A percentile compares a stretch with the other conserved stretches of the same genome.
phyloP scores from a whole-genome alignment of 30 jellyfish, hydroid and myxozoan species.

The Chrysaora quinquecirrha region DNA sequence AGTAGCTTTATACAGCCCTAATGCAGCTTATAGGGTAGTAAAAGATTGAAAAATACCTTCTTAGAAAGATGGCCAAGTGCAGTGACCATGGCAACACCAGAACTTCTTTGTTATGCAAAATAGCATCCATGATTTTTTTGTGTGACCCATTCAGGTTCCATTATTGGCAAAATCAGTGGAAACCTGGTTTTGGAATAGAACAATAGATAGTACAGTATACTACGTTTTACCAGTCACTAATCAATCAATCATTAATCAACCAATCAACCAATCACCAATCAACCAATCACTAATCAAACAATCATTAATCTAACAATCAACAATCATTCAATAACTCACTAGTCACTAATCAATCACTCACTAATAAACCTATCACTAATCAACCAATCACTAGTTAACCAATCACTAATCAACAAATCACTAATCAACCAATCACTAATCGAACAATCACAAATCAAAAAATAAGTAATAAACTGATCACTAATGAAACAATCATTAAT shows the following conservation, averaged over 20 bases:
- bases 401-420: neutral
- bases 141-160: constrained; percentile 83
- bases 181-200: too few species aligned
- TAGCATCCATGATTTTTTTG: constrained; percentile 79
- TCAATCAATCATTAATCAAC: neutral
- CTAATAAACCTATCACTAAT: neutral
- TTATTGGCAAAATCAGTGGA: constrained; percentile 62
- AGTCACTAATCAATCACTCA: neutral
- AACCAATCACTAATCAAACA: neutral
- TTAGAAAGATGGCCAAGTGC: constrained; percentile 31
- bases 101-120: constrained; percentile 62
- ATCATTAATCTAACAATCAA: neutral
- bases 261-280: neutral
- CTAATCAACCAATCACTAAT: too few species aligned
- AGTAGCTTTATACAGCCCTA: neutral
- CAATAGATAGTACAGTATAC: too few species aligned
- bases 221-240: too few species aligned
- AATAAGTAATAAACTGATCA: too few species aligned
- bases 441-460: neutral
- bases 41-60: constrained; percentile 42
- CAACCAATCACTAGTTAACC: too few species aligned
- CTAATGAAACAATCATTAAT: too few species aligned
- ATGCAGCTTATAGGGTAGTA: too few species aligned
- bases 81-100: constrained; percentile 70
- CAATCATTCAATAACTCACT: neutral